Percentiles rank a stretch among this genome's conserved stretches.
These are phyloP conservation scores for Lasiommata megera DNA, from an alignment of 2,888 invertebrate genomes.

Conservation along the genomic window DNA sequence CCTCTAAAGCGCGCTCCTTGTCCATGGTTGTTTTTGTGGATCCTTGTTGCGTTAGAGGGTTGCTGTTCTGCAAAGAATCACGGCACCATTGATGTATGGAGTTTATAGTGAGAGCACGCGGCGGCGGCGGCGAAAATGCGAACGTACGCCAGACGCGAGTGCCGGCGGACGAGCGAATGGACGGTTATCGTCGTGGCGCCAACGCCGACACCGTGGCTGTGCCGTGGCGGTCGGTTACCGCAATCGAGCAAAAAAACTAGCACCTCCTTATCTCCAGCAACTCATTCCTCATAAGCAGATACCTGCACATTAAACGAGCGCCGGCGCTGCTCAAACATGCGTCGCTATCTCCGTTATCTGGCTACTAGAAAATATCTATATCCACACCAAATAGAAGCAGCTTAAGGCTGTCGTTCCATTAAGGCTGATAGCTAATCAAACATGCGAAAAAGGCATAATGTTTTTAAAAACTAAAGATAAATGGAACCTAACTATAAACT, in stretches of 20 bases:
- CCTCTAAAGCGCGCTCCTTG: constrained; percentile 83
- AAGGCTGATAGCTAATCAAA: no score
- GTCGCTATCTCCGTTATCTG: neutral
- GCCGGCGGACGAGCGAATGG: constrained; percentile 74
- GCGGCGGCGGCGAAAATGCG: constrained; percentile 35
- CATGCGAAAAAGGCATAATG: no score
- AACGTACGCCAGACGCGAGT: constrained; percentile 60
- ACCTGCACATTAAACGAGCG: constrained; percentile 20
- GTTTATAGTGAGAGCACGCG: constrained; percentile 39
- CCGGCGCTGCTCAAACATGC: constrained; percentile 21
- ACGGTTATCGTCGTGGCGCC: constrained; percentile 54
- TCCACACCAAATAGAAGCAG: neutral
- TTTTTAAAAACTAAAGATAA: no score
- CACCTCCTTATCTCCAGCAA: constrained; percentile 65
- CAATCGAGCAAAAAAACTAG: constrained; percentile 65
- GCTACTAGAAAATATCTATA: constrained; percentile 4
- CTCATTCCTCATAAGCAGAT: constrained; percentile 43
- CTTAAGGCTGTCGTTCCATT: no score
- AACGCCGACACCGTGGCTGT: constrained; percentile 39
- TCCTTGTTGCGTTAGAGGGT: constrained; percentile 27
- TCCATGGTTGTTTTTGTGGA: constrained; percentile 68
- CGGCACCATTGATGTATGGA: constrained; percentile 61
- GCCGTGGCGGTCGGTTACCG: constrained; percentile 54
- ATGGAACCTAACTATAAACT: no score
- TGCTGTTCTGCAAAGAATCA: constrained; percentile 52